Conservation (phyloP, 1,140 invertebrate species). For the Samia ricini region DNA sequence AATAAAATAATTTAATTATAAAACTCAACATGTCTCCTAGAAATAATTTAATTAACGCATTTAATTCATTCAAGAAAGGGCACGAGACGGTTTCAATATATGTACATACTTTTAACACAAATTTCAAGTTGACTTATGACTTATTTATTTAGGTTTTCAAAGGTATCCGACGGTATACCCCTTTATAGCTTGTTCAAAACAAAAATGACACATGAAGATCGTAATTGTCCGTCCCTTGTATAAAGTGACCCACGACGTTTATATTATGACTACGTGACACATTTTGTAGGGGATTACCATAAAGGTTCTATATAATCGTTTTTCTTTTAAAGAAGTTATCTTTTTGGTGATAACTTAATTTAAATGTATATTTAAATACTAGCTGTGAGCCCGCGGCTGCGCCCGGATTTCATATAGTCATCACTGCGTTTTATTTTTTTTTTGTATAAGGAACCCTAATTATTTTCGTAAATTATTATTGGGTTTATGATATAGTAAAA, state of each 20-base stretch:
- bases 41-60: neutral
- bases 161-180: neutral
- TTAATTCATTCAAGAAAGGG: neutral
- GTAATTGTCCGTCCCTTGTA: constrained; percentile 3
- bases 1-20: neutral
- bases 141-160: constrained; percentile 9
- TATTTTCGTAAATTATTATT: no score
- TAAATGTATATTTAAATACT: no score
- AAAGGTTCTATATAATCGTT: no score
- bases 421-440: no score
- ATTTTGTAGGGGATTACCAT: neutral
- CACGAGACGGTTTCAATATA: neutral
- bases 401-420: no score
- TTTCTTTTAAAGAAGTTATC: no score
- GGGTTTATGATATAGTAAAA: no score
- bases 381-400: no score
- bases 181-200: constrained; percentile 2
- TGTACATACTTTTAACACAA: neutral
- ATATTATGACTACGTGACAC: neutral
- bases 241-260: neutral
- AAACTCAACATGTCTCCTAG: neutral
- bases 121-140: neutral
- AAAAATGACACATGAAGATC: constrained; percentile 9
- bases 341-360: no score
- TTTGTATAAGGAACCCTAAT: no score